phyloP scores from a whole-genome alignment of 2,113 vertebrate genomes.

The Melanocharis versteri region DNA sequence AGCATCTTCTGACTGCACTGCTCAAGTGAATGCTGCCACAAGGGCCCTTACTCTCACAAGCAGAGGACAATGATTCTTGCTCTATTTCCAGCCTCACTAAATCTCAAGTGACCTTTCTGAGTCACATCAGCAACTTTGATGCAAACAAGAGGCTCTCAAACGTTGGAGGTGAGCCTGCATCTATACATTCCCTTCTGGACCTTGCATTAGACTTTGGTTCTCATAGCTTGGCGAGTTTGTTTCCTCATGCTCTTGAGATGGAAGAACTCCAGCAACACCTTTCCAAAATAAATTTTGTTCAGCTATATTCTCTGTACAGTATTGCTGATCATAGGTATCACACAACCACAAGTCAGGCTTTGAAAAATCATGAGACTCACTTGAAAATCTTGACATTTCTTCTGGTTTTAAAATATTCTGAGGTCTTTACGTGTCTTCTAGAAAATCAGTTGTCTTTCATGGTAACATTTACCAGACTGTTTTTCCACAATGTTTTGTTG shows the following conservation, averaged over 20 bases:
- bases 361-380: background rate
- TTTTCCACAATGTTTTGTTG: background rate
- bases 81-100: background rate
- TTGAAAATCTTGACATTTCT: background rate
- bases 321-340: background rate
- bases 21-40: background rate
- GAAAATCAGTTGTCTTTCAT: background rate
- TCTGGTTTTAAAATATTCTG: background rate
- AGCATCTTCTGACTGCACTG: background rate
- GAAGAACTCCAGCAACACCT: background rate
- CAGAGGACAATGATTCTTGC: background rate
- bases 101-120: background rate
- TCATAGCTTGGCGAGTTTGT: background rate
- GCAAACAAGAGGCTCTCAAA: background rate
- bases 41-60: background rate
- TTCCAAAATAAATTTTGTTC: background rate
- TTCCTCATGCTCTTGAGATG: background rate
- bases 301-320: fast-evolving
- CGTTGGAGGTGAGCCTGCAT: background rate
- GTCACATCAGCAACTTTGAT: background rate
- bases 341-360: background rate
- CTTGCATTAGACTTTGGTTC: background rate
- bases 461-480: background rate
- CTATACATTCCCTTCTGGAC: background rate
- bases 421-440: background rate